These are phyloP conservation scores for Reticulitermes speratus DNA, from an alignment of 1,140 invertebrate genomes.

Conservation along the genomic window DNA sequence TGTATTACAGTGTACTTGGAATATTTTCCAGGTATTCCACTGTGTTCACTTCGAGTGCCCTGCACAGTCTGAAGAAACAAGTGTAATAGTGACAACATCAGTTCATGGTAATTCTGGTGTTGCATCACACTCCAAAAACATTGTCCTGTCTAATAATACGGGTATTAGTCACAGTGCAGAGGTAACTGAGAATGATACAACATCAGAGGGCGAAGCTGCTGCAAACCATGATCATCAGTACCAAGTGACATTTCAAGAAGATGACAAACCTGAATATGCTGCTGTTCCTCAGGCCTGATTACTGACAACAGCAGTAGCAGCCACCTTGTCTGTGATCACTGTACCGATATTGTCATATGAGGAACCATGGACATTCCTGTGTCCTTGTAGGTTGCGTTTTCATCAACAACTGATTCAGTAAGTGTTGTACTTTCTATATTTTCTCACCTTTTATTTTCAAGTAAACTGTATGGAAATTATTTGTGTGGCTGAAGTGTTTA, in stretches of 20 bases:
- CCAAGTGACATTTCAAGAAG: not conserved
- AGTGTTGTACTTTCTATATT: not conserved
- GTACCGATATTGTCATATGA: not conserved
- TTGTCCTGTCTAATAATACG: not conserved
- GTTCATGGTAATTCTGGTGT: not conserved
- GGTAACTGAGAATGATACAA: not conserved
- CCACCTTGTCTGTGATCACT: slow-evolving; percentile 7
- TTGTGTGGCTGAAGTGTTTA: not conserved
- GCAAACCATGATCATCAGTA: not conserved
- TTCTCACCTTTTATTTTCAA: not conserved
- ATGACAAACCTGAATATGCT: not conserved
- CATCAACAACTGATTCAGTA: not conserved
- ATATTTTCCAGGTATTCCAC: slow-evolving; percentile 82
- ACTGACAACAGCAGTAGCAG: not conserved
- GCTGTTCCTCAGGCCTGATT: not conserved
- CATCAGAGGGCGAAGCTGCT: not conserved
- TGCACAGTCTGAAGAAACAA: slow-evolving; percentile 58
- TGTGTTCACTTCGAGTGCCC: slow-evolving; percentile 98
- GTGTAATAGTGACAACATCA: not conserved
- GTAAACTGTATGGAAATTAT: not conserved
- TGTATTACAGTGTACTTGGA: not conserved
- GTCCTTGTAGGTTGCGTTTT: slow-evolving; percentile 1
- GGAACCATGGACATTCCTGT: not conserved
- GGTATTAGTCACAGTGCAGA: not conserved
- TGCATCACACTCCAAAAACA: not conserved